Base-by-base conservation (phyloP, 2,113 vertebrate genomes). In the Mormoops blainvillei region DNA sequence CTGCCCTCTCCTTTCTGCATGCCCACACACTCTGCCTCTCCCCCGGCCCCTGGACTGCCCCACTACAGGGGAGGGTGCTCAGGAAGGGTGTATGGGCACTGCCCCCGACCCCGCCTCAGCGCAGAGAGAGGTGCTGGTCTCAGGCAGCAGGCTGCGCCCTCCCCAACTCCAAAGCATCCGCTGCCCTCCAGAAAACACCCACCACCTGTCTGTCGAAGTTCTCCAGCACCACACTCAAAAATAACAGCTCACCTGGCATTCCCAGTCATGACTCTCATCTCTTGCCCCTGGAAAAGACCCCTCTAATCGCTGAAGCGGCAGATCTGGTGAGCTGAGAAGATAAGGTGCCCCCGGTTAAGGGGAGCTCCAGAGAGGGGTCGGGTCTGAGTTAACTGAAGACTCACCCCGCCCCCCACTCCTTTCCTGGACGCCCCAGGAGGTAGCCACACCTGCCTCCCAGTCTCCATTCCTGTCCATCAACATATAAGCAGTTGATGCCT, bases 251-350 rank as follows among this genome's bases (percentile, higher is more conserved):
- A 81, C 96, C 97, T 65, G 63, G 96, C 95, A 93, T 98, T 97
- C 96, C 96, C 92, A 98, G 98, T 98, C 98, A 98, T 97, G 96
- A 98, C 96, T 98, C 88, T 97, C 92, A 77, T 89, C 94, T 97
- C 96, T 96, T 70, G 15, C 96, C 97, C 94, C 94, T 4, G 0
- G 82, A 97, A 96, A 96, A 83, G 90, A 94, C 88, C 94, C 97
- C 96, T 97, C 96, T 97, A 97, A 97, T 97, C 96, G 68, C 95
- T 95, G 96, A 91, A 96, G 95, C 90, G 16, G 98, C 98, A 97
- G 96, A 94, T 97, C 97, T 95, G 97, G 96, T 97, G 97, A 86
- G 87, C 97, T 52, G 91, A 95, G 96, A 97, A 88, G 98, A 98
- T 98, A 98, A 97, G 67, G 58, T 36, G 73, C 70, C 85, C 33